Conservation (phyloP, 2,797 vertebrate species). For the Lateolabrax maculatus region DNA sequence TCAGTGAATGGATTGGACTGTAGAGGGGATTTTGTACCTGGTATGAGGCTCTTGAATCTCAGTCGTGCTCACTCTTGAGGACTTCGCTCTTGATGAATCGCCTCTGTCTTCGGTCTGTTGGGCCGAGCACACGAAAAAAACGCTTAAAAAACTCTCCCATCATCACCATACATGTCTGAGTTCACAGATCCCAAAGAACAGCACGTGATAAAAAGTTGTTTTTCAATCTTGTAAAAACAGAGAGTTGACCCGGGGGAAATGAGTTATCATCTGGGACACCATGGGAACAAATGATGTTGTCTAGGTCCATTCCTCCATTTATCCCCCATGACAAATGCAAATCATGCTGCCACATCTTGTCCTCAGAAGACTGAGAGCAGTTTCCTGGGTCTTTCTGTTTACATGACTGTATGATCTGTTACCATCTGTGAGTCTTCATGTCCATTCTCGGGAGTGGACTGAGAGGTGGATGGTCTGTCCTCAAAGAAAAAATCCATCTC, state of each 20-base stretch:
- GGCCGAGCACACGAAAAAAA: too few relatives aligned
- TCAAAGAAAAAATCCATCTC: conserved; percentile 62
- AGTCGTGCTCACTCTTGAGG: conserved; percentile 16
- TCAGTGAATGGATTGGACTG: neutral
- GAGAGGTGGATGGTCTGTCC: conserved; percentile 16
- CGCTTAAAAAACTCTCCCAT: too few relatives aligned
- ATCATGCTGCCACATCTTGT: neutral
- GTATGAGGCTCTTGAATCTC: conserved; percentile 37
- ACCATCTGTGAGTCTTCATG: conserved; percentile 27
- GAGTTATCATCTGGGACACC: neutral
- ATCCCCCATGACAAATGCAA: neutral
- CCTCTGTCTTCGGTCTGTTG: conserved; percentile 47
- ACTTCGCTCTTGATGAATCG: conserved; percentile 16
- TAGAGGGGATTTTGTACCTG: conserved; percentile 49
- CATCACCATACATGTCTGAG: neutral
- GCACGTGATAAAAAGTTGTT: neutral
- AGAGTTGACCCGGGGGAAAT: neutral
- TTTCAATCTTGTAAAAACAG: neutral
- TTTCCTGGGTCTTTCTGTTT: neutral
- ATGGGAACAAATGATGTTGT: neutral
- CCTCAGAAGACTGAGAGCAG: neutral
- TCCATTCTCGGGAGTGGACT: neutral
- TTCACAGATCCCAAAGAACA: neutral
- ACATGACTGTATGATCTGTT: neutral
- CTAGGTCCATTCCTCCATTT: neutral